phyloP scores from a whole-genome alignment of 2,797 vertebrate genomes.

The Argyrosomus regius region DNA sequence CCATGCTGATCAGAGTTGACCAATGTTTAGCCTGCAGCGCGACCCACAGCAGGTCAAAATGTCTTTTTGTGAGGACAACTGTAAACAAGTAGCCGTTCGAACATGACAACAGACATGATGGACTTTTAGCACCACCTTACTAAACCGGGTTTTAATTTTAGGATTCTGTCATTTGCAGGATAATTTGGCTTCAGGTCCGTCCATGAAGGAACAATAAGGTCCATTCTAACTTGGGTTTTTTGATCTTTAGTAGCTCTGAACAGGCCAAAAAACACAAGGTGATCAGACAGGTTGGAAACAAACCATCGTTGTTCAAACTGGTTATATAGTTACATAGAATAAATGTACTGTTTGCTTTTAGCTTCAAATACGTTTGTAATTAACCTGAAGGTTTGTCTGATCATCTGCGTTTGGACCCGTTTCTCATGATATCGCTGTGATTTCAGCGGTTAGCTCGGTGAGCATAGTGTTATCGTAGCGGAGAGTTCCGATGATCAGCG shows the following conservation, averaged over 20 bases:
- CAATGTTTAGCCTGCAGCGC: constrained; percentile 2
- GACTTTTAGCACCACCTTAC: constrained; percentile 30
- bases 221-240: background rate
- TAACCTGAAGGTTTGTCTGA: background rate
- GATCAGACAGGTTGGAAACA: background rate
- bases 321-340: too few relatives aligned
- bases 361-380: background rate
- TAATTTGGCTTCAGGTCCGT: background rate
- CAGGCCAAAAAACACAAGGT: background rate
- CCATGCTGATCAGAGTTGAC: constrained; percentile 42
- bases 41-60: constrained; percentile 4
- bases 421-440: background rate
- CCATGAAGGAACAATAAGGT: background rate
- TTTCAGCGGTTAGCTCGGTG: background rate
- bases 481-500: background rate
- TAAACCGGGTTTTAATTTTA: accelerated
- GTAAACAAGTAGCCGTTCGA: constrained; percentile 17
- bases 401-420: background rate
- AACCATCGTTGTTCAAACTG: background rate
- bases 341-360: background rate
- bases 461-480: background rate
- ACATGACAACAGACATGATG: constrained; percentile 17
- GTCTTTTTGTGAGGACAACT: constrained; percentile 17
- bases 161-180: background rate
- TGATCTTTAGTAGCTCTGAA: background rate